Evolutionary conservation across 2,888 invertebrate genomes (phyloP).

Genomic region (Euspilapteryx auroguttella): DNA sequence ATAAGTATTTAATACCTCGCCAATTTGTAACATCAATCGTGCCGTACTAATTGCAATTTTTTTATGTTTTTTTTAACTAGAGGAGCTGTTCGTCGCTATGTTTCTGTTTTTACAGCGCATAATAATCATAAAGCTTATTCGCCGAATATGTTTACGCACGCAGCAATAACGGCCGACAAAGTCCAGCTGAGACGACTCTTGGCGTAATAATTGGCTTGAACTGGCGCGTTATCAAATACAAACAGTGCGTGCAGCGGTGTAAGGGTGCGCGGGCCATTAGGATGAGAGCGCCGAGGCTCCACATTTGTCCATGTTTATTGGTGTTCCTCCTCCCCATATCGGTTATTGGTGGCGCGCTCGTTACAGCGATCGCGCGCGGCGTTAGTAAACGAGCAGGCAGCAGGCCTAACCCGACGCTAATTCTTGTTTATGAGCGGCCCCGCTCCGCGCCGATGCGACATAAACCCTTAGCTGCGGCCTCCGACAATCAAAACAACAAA

Average conservation of each 20-base stretch:
- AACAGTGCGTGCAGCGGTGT: too few relatives aligned
- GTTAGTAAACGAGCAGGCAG: constrained; percentile 52
- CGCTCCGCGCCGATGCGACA: constrained; percentile 28
- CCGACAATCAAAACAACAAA: constrained; percentile 31
- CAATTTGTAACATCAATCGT: constrained; percentile 11
- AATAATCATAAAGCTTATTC: too few relatives aligned
- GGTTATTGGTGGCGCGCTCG: constrained; percentile 33
- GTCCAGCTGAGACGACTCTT: too few relatives aligned
- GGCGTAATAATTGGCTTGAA: too few relatives aligned
- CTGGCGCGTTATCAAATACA: too few relatives aligned
- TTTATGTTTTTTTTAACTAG: too few relatives aligned
- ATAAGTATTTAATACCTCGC: constrained; percentile 13
- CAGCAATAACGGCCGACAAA: too few relatives aligned
- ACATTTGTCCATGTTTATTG: constrained; percentile 36
- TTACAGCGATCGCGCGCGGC: constrained; percentile 44
- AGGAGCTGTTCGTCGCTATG: too few relatives aligned
- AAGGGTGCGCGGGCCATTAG: too few relatives aligned
- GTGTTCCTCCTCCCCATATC: constrained; percentile 42
- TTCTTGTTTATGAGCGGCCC: constrained; percentile 52
- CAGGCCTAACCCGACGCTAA: constrained; percentile 52
- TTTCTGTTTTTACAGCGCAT: too few relatives aligned
- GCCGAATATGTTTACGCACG: too few relatives aligned
- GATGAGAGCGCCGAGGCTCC: constrained; percentile 31
- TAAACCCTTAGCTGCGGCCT: constrained; percentile 28
- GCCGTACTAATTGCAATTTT: too few relatives aligned